Conservation (phyloP, 2,113 vertebrate genomes). For the Odontesthes bonariensis region DNA sequence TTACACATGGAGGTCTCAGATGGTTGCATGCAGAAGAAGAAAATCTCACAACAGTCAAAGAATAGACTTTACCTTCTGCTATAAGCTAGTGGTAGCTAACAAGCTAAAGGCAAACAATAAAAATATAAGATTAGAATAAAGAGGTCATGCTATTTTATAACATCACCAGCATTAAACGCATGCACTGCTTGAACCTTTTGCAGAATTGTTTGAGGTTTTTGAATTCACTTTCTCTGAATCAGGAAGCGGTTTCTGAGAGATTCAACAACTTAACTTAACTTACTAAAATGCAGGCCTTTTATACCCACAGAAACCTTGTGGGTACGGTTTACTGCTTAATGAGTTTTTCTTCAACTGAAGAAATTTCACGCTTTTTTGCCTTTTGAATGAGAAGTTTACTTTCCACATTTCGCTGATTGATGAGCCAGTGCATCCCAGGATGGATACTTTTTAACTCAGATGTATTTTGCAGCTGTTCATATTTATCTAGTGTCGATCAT, state of each 20-base stretch:
- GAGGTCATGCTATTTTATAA: not conserved
- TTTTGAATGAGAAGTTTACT: not conserved
- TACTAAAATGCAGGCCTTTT: not conserved
- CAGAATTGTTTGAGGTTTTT: not conserved
- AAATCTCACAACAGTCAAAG: not conserved
- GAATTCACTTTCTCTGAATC: not conserved
- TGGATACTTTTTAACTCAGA: slow-evolving; percentile 8
- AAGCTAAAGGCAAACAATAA: slow-evolving; percentile 11
- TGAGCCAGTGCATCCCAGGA: not conserved
- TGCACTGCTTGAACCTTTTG: not conserved
- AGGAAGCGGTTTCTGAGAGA: not conserved
- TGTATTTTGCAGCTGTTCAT: slow-evolving; percentile 18
- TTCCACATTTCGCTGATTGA: slow-evolving; percentile 7
- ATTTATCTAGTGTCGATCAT: not conserved
- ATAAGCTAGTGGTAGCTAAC: not conserved
- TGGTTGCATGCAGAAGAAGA: not conserved
- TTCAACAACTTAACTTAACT: not conserved
- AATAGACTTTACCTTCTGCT: not conserved
- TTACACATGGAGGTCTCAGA: slow-evolving; percentile 24
- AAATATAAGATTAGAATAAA: not conserved
- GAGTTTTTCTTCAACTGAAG: slow-evolving; percentile 1
- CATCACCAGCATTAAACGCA: not conserved
- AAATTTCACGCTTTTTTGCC: not conserved
- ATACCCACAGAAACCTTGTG: not conserved
- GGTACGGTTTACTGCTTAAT: not conserved